Conservation (phyloP, 2,113 vertebrate species). For the Mus pahari region DNA sequence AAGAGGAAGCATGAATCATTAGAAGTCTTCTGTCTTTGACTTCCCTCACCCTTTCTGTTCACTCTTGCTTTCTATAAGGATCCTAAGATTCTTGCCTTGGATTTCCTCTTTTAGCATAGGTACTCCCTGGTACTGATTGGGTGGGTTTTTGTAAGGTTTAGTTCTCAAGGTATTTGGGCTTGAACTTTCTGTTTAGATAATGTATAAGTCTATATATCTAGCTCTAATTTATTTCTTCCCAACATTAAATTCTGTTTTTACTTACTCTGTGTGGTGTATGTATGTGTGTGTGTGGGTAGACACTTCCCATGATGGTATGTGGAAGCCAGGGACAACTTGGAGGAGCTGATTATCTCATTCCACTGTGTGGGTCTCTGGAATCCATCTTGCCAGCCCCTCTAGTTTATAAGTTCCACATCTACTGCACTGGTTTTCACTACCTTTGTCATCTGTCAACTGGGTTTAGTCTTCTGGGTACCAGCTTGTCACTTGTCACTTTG, state of each 20-base stretch:
- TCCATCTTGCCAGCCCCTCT: neutral
- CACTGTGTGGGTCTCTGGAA: neutral
- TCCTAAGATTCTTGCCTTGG: neutral
- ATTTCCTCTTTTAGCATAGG: neutral
- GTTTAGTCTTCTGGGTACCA: neutral
- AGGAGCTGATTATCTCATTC: neutral
- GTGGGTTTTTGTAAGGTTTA: neutral
- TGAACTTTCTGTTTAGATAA: neutral
- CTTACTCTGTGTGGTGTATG: neutral
- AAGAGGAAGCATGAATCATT: neutral
- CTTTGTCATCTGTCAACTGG: neutral
- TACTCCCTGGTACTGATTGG: neutral
- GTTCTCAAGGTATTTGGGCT: neutral
- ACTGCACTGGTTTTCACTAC: neutral
- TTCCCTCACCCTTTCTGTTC: neutral
- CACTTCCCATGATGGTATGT: neutral
- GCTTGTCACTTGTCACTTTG: constrained; percentile 12
- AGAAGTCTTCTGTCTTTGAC: neutral
- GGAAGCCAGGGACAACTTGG: neutral
- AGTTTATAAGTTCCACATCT: constrained; percentile 9
- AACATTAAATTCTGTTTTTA: neutral
- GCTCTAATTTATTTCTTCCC: neutral
- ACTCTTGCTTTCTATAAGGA: neutral
- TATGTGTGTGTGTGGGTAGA: neutral
- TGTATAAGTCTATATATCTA: neutral